Evolutionary conservation across 2,888 invertebrate species (phyloP).

Genomic region (Yponomeuta plumbellus): DNA sequence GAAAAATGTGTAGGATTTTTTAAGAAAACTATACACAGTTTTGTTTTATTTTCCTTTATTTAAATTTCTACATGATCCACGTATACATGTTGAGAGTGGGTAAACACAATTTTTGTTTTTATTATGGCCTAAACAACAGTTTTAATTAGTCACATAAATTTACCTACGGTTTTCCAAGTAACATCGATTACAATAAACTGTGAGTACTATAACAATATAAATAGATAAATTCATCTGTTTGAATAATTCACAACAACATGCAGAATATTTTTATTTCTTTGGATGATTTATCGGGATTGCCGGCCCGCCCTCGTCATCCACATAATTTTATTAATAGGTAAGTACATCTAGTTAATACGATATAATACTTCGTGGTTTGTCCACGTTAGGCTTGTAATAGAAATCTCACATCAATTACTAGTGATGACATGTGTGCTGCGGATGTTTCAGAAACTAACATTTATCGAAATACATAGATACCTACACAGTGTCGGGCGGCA

Average conservation of each 20-base stretch:
- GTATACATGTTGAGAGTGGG: conserved; percentile 30
- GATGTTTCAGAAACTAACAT: too few relatives aligned
- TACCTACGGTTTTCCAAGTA: not conserved
- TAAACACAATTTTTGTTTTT: conserved; percentile 14
- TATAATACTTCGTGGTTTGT: too few relatives aligned
- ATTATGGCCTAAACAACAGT: conserved; percentile 14
- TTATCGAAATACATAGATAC: too few relatives aligned
- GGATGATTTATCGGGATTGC: too few relatives aligned
- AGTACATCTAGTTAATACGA: too few relatives aligned
- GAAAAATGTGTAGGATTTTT: not conserved
- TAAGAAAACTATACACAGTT: not conserved
- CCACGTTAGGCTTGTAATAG: too few relatives aligned
- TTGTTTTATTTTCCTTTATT: conserved; percentile 17
- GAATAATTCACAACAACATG: not conserved
- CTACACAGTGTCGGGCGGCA: too few relatives aligned
- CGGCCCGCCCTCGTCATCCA: too few relatives aligned
- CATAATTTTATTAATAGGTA: too few relatives aligned
- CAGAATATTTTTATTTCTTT: not conserved
- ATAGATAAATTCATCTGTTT: not conserved
- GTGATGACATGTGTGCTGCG: too few relatives aligned
- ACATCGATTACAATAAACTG: not conserved
- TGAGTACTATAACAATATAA: not conserved
- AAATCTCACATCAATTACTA: too few relatives aligned
- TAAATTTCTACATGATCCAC: conserved; percentile 31
- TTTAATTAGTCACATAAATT: not conserved